phyloP scores from a whole-genome alignment of 2,113 vertebrate genomes.

The Sminthopsis crassicaudata region DNA sequence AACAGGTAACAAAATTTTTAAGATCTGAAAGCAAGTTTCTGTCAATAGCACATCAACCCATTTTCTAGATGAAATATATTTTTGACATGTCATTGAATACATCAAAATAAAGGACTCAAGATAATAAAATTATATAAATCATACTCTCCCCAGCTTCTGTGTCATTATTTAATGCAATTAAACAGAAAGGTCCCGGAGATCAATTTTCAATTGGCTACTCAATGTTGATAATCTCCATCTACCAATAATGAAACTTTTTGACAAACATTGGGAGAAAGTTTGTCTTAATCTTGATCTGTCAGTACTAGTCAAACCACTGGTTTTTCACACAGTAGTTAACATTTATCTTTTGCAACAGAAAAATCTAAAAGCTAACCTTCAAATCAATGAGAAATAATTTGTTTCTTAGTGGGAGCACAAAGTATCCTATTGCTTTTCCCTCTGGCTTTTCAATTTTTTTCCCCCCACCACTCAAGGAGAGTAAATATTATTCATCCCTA shows the following conservation, averaged over 20 bases:
- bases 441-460: neutral
- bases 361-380: conserved; percentile 43
- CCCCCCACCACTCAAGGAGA: neutral
- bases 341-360: conserved; percentile 41
- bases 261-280: neutral
- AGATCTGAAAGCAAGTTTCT: conserved; percentile 51
- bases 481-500: conserved; percentile 55
- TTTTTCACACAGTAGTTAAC: conserved; percentile 42
- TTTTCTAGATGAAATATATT: conserved; percentile 55
- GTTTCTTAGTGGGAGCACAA: conserved; percentile 46
- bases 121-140: conserved; percentile 25
- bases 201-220: conserved; percentile 21
- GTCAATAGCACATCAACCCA: conserved; percentile 47
- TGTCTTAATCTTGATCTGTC: conserved; percentile 28
- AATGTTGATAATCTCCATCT: neutral
- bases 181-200: neutral
- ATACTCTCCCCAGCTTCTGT: conserved; percentile 7
- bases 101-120: conserved; percentile 29
- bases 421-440: neutral
- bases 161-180: neutral
- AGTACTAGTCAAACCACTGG: conserved; percentile 13
- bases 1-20: conserved; percentile 41
- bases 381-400: conserved; percentile 47
- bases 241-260: conserved; percentile 41
- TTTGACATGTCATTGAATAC: conserved; percentile 16